phyloP scores from a whole-genome alignment of 2,113 vertebrate genomes.

The Nothobranchius kuhntae region DNA sequence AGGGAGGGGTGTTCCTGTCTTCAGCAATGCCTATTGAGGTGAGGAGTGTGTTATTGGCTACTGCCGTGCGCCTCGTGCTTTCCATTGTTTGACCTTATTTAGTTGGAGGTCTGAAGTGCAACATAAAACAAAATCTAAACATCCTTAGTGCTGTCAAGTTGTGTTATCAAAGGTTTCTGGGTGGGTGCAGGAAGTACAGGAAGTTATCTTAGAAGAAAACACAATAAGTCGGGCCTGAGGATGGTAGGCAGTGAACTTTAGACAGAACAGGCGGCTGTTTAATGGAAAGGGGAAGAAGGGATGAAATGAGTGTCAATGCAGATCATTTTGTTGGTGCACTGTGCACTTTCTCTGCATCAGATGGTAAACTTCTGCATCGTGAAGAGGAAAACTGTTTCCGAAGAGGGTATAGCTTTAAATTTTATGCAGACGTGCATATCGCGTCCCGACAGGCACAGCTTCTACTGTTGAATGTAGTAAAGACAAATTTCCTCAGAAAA shows the following conservation, averaged over 20 bases:
- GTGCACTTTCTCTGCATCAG: not conserved
- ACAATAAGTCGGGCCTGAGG: conserved; percentile 52
- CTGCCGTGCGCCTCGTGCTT: conserved; percentile 3
- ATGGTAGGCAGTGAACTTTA: conserved; percentile 25
- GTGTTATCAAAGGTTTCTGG: conserved; percentile 44
- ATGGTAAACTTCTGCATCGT: not conserved
- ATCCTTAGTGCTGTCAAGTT: conserved; percentile 17
- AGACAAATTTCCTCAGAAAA: too few relatives aligned
- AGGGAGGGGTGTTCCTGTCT: not conserved
- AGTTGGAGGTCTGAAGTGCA: conserved; percentile 16
- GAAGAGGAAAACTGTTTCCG: not conserved
- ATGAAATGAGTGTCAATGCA: not conserved
- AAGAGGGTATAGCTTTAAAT: not conserved
- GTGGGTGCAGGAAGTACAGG: conserved; percentile 50
- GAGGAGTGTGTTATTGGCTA: conserved; percentile 7
- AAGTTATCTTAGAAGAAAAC: conserved; percentile 42
- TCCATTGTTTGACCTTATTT: conserved; percentile 32
- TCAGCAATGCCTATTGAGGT: not conserved
- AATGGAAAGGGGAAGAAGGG: not conserved
- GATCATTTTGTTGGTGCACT: not conserved
- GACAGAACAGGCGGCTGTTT: conserved; percentile 31
- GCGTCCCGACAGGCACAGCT: not conserved
- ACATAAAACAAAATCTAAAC: not conserved
- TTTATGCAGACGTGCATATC: not conserved
- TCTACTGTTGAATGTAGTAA: not conserved